Evolutionary conservation across 1,140 invertebrate genomes (phyloP).

Genomic region (Homarus americanus): DNA sequence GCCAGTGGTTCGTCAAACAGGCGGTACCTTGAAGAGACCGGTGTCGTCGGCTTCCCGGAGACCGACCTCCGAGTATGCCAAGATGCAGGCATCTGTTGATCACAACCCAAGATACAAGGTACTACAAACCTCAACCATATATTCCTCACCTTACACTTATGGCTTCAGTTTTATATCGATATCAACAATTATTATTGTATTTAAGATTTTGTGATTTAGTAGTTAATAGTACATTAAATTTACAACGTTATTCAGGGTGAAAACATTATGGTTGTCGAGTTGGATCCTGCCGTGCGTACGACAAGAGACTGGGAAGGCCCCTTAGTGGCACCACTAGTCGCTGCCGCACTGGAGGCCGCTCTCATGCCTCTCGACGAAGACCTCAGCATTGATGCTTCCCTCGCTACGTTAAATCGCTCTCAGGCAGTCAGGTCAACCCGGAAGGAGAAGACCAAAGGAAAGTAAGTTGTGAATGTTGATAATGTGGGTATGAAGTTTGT

Average conservation of each 20-base stretch:
- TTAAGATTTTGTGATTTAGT: no score
- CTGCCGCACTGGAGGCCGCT: slow-evolving; percentile 86
- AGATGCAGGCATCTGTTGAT: slow-evolving; percentile 82
- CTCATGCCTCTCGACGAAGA: slow-evolving; percentile 64
- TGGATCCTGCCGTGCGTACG: slow-evolving; percentile 88
- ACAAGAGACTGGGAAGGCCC: slow-evolving; percentile 89
- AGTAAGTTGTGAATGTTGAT: slow-evolving; percentile 48
- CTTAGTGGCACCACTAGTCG: slow-evolving; percentile 84
- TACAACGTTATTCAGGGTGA: slow-evolving; percentile 80
- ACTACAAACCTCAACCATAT: neutral
- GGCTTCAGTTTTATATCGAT: neutral
- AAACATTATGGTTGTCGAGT: slow-evolving; percentile 89
- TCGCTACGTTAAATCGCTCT: slow-evolving; percentile 44
- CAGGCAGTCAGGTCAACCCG: slow-evolving; percentile 56
- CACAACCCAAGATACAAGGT: slow-evolving; percentile 81
- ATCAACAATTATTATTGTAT: neutral
- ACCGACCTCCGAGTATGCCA: slow-evolving; percentile 87
- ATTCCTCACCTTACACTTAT: neutral
- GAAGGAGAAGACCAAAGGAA: slow-evolving; percentile 61
- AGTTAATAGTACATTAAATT: no score
- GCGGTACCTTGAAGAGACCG: slow-evolving; percentile 75
- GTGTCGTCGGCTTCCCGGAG: slow-evolving; percentile 81
- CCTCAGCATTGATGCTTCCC: slow-evolving; percentile 68
- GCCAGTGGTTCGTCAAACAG: slow-evolving; percentile 58
- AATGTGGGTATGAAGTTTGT: neutral